Conservation (phyloP, 2,797 vertebrate genomes). For the Enteromius argenteus region DNA sequence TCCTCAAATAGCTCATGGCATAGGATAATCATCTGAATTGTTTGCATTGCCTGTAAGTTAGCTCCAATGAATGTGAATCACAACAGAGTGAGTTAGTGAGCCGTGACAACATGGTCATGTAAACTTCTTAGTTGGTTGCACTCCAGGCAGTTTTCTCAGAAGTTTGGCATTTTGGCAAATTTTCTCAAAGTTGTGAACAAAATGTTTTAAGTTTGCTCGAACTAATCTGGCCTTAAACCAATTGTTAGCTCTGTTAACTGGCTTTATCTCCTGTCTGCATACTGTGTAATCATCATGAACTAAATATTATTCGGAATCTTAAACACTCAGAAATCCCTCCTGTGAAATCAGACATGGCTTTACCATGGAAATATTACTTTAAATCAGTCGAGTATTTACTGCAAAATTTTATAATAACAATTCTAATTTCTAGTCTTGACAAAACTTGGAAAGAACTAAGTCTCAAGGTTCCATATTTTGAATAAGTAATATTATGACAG, state of each 20-base stretch:
- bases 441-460: background rate
- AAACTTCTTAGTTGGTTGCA: slow-evolving; percentile 30
- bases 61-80: slow-evolving; percentile 8
- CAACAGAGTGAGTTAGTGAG: slow-evolving; percentile 6
- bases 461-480: background rate
- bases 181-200: background rate
- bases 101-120: background rate
- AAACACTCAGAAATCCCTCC: background rate
- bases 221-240: background rate
- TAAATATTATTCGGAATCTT: background rate
- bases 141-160: background rate
- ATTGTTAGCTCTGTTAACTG: background rate
- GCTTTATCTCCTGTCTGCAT: background rate
- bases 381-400: background rate
- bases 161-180: background rate
- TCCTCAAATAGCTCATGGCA: slow-evolving; percentile 1
- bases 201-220: background rate
- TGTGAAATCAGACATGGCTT: background rate
- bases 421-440: background rate
- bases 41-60: slow-evolving; percentile 19
- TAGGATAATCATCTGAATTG: background rate
- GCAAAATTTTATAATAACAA: background rate
- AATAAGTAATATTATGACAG: background rate
- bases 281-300: background rate
- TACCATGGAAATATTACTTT: background rate